Evolutionary conservation across 2,113 vertebrate species (phyloP), one percentile per base, ranked within the genome.

Genomic region (Falco punctatus): DNA sequence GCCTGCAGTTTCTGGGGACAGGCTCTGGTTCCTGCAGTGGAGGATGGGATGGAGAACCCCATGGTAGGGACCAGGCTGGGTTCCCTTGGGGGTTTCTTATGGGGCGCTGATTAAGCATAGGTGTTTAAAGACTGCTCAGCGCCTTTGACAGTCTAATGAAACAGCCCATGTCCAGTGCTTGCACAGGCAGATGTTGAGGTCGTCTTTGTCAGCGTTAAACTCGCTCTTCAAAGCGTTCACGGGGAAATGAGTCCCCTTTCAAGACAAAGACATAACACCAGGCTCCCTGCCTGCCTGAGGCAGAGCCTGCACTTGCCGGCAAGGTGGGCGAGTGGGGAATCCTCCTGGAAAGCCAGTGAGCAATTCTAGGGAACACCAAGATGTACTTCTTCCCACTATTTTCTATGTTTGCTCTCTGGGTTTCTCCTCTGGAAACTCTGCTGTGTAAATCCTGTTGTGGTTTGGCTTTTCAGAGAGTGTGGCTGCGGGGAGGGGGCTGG

Each of bases 231-330:
- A 96, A 95, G 91, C 64, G 8, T 92, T 92, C 3, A 24, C 80
- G 73, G 92, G 89, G 91, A 97, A 94, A 92, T 73, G 72, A 94
- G 81, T 94, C 74, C 91, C 75, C 59, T 96, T 96, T 97, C 67
- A 86, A 95, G 90, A 91, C 96, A 92, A 92, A 94, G 93, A 86
- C 4, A 1, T 94, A 84, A 86, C 44, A 59, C 52, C 26, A 42
- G 73, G 73, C 83, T 96, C 81, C 61, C 79, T 86, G 90, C 66
- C 54, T 72, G 69, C 70, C 85, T 88, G 82, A 3, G 35, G 71
- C 88, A 61, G 55, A 88, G 82, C n/a, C 59, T 2, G 4, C 0
- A 7, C 42, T 81, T 66, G 64, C 77, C 1, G 7, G 54, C 0
- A 6, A 79, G 66, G 23, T 58, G 64, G 65, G n/a, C 3, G 57